Conservation (phyloP, 1,140 invertebrate species). For the Cecropterus lyciades region DNA sequence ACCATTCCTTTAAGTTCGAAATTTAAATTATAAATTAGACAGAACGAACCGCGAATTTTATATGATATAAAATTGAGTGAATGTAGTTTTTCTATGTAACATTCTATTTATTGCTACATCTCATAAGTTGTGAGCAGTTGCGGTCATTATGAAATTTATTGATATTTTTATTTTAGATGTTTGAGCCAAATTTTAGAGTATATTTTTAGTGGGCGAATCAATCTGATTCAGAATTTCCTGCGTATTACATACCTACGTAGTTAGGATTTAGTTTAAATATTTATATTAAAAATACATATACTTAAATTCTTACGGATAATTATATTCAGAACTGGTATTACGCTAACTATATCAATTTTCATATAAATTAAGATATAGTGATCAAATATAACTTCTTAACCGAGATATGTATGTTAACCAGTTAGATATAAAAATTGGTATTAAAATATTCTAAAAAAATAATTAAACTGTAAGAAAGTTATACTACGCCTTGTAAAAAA, state of each 20-base stretch:
- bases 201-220: constrained; percentile 41
- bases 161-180: constrained; percentile 59
- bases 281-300: not conserved
- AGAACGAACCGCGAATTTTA: constrained; percentile 13
- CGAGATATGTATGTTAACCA: no score
- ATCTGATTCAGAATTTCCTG: constrained; percentile 26
- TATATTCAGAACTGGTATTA: no score
- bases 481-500: no score
- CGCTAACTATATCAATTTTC: no score
- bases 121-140: constrained; percentile 48
- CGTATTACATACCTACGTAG: constrained; percentile 4
- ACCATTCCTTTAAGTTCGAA: constrained; percentile 9
- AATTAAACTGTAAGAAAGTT: no score
- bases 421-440: no score
- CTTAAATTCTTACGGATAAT: no score
- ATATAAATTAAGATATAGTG: no score
- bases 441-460: no score
- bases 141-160: constrained; percentile 59
- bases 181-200: constrained; percentile 56
- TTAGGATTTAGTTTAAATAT: not conserved
- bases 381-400: no score
- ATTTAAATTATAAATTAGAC: constrained; percentile 20
- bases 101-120: constrained; percentile 51
- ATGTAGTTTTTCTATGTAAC: constrained; percentile 26
- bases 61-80: constrained; percentile 27